Conservation (phyloP, 2,797 vertebrate species). For the Myotis myotis region DNA sequence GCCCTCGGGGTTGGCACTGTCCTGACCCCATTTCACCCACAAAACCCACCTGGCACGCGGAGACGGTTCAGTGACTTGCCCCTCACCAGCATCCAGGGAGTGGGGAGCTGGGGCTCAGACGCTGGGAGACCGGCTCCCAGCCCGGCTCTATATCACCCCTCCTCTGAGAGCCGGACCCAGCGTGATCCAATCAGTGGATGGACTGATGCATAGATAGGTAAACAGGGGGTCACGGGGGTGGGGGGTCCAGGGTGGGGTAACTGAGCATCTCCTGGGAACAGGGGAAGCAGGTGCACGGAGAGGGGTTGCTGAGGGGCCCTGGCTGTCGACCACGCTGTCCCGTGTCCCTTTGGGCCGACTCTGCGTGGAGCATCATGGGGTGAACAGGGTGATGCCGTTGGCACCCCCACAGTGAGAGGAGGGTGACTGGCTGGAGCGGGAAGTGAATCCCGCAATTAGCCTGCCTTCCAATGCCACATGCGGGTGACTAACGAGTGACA, state of each 20-base stretch:
- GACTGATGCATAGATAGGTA: fast-evolving
- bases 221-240: too few relatives aligned
- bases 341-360: neutral
- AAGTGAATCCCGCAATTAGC: conserved; percentile 58
- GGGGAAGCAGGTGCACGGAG: too few relatives aligned
- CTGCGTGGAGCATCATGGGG: fast-evolving
- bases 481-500: conserved; percentile 43
- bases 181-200: neutral
- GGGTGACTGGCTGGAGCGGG: conserved; percentile 47
- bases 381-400: fast-evolving
- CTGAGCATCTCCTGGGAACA: fast-evolving
- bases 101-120: neutral
- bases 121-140: neutral
- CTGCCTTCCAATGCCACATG: conserved; percentile 52
- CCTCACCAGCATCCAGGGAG: neutral
- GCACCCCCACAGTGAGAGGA: neutral
- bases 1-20: fast-evolving
- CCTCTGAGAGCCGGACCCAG: too few relatives aligned
- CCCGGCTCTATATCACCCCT: neutral
- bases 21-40: neutral
- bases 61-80: neutral
- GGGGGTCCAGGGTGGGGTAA: neutral
- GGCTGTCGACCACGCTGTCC: neutral
- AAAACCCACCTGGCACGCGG: too few relatives aligned
- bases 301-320: neutral